These are phyloP conservation scores for Oscheius sp. DNA, from an alignment of 2,888 invertebrate species.

Conservation along the genomic window DNA sequence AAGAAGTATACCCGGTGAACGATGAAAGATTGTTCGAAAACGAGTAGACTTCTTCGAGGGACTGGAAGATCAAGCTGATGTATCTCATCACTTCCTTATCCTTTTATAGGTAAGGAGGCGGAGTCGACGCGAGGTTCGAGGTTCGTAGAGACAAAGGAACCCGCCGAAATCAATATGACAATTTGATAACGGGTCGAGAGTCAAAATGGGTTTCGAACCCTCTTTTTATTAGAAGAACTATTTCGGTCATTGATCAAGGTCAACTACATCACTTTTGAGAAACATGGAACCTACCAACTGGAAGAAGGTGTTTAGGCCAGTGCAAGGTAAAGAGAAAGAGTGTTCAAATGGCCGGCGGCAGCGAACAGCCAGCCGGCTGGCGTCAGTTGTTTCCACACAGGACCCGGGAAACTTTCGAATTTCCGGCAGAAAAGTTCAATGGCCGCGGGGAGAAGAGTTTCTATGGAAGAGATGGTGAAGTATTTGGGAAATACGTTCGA, in stretches of 20 bases:
- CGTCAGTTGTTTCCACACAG: constrained; percentile 5
- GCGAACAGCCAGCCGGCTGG: constrained; percentile 2
- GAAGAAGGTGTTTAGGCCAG: too few species aligned
- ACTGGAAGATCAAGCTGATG: background rate
- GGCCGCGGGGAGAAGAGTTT: too few species aligned
- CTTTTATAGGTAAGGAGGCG: background rate
- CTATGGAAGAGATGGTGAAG: background rate
- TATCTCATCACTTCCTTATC: too few species aligned
- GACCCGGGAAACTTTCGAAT: constrained; percentile 4
- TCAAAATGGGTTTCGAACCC: too few species aligned
- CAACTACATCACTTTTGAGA: too few species aligned
- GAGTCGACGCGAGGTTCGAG: constrained; percentile 1
- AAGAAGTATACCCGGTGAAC: constrained; percentile 12
- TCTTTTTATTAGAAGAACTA: too few species aligned
- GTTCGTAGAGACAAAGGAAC: background rate
- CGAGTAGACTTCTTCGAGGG: constrained; percentile 12
- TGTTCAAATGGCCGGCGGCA: constrained; percentile 18
- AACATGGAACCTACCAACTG: too few species aligned
- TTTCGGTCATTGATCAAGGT: too few species aligned
- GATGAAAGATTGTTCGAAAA: background rate
- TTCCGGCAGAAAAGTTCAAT: background rate
- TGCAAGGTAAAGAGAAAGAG: background rate
- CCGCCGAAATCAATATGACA: too few species aligned
- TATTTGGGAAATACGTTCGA: background rate
- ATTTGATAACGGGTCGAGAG: too few species aligned